phyloP scores from a whole-genome alignment of 2,888 invertebrate genomes.

The Heliconius erato region DNA sequence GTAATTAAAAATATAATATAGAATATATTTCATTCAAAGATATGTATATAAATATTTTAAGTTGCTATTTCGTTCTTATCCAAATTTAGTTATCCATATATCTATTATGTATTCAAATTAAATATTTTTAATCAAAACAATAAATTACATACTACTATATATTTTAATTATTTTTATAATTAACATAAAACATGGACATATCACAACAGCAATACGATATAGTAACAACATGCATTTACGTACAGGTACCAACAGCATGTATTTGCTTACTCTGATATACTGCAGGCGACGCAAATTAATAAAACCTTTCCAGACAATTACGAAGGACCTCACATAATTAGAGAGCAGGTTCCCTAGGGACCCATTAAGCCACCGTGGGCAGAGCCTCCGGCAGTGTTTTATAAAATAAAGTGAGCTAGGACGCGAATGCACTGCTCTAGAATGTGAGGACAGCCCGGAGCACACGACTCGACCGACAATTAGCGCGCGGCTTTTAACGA shows the following conservation, averaged over 20 bases:
- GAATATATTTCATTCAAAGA: neutral
- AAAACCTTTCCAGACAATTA: slow-evolving; percentile 49
- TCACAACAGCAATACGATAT: slow-evolving; percentile 24
- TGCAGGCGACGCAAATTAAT: slow-evolving; percentile 47
- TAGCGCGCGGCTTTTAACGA: slow-evolving; percentile 53
- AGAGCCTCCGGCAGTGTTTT: slow-evolving; percentile 45
- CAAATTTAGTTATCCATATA: neutral
- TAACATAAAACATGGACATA: neutral
- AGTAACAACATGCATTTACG: slow-evolving; percentile 3
- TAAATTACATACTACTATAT: neutral
- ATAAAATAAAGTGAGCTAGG: slow-evolving; percentile 48
- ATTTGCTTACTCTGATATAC: slow-evolving; percentile 46
- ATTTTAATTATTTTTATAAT: neutral
- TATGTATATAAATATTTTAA: no score
- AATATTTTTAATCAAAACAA: neutral
- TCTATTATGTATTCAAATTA: neutral
- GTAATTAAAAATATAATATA: neutral
- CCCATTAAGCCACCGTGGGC: slow-evolving; percentile 48
- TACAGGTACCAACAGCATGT: slow-evolving; percentile 17
- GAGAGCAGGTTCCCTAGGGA: slow-evolving; percentile 50
- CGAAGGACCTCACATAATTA: slow-evolving; percentile 47
- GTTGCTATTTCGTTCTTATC: no score
- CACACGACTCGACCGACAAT: slow-evolving; percentile 51
- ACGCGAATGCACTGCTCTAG: slow-evolving; percentile 49
- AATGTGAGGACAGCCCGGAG: slow-evolving; percentile 49